Conservation (phyloP, 2,797 vertebrate genomes). For the Esox masquinongy region DNA sequence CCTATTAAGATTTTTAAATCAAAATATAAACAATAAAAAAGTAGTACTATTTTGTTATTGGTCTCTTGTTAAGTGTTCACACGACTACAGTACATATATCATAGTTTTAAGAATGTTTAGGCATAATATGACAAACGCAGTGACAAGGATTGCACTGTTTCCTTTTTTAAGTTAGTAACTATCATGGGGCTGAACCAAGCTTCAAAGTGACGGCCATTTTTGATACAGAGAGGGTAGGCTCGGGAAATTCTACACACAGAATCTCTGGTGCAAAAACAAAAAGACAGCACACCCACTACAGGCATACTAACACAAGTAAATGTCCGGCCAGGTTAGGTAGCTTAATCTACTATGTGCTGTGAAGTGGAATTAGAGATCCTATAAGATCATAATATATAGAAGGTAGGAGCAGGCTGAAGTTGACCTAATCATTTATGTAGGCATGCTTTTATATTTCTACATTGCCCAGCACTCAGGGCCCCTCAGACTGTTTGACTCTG, state of each 20-base stretch:
- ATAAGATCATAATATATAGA: slow-evolving; percentile 17
- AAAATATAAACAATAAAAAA: slow-evolving; percentile 52
- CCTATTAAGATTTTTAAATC: slow-evolving; percentile 50
- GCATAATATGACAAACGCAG: slow-evolving; percentile 35
- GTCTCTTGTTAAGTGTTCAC: slow-evolving; percentile 58
- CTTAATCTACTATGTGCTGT: slow-evolving; percentile 41
- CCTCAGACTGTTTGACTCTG: slow-evolving; percentile 27
- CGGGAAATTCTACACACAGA: slow-evolving; percentile 30
- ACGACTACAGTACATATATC: slow-evolving; percentile 48
- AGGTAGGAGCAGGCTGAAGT: slow-evolving; percentile 32
- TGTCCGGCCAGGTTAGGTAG: slow-evolving; percentile 22
- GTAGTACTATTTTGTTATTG: slow-evolving; percentile 66
- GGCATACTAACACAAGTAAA: slow-evolving; percentile 10
- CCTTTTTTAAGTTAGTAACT: slow-evolving; percentile 37
- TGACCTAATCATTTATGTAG: slow-evolving; percentile 25
- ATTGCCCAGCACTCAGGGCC: slow-evolving; percentile 20
- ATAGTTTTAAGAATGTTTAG: slow-evolving; percentile 49
- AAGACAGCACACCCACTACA: slow-evolving; percentile 36
- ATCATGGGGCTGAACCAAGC: slow-evolving; percentile 34
- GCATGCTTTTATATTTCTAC: slow-evolving; percentile 39
- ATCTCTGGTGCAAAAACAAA: slow-evolving; percentile 39
- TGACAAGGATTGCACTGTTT: slow-evolving; percentile 51
- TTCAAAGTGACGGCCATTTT: slow-evolving; percentile 38
- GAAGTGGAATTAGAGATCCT: slow-evolving; percentile 20
- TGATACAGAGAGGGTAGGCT: slow-evolving; percentile 42